Conservation (phyloP, 2,888 invertebrate species). For the Erebia epiphron region DNA sequence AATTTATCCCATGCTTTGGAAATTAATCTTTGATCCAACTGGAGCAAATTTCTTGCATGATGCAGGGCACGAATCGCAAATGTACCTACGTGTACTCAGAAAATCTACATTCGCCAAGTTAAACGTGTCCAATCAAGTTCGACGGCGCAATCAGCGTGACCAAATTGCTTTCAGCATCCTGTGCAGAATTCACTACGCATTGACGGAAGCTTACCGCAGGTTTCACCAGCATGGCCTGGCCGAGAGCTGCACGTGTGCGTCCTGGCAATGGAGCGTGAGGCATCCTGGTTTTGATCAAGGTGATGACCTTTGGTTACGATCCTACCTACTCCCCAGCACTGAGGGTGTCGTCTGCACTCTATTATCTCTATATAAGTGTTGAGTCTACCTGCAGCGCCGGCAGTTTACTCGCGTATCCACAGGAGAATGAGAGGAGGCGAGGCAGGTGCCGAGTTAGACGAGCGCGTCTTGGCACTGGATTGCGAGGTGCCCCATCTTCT, state of each 20-base stretch:
- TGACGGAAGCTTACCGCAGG: not conserved
- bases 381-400: constrained; percentile 87
- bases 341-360: constrained; percentile 62
- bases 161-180: too few relatives aligned
- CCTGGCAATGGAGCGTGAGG: not conserved
- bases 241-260: not conserved
- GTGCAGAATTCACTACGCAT: too few relatives aligned
- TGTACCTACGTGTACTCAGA: too few relatives aligned
- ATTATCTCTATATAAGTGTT: constrained; percentile 44
- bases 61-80: too few relatives aligned
- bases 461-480: constrained; percentile 99
- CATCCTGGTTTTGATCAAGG: too few relatives aligned
- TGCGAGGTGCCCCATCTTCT: constrained; percentile 91
- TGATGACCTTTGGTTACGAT: constrained; percentile 92
- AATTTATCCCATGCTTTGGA: too few relatives aligned
- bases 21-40: too few relatives aligned
- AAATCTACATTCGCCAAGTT: too few relatives aligned
- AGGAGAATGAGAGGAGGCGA: constrained; percentile 95
- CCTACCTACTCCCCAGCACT: constrained; percentile 82
- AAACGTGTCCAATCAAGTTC: too few relatives aligned
- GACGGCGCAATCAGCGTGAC: too few relatives aligned
- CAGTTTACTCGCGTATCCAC: constrained; percentile 96
- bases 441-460: constrained; percentile 98
- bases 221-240: not conserved
- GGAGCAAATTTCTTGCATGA: too few relatives aligned